phyloP scores from a whole-genome alignment of 1,140 invertebrate species.

The Listronotus oregonensis region DNA sequence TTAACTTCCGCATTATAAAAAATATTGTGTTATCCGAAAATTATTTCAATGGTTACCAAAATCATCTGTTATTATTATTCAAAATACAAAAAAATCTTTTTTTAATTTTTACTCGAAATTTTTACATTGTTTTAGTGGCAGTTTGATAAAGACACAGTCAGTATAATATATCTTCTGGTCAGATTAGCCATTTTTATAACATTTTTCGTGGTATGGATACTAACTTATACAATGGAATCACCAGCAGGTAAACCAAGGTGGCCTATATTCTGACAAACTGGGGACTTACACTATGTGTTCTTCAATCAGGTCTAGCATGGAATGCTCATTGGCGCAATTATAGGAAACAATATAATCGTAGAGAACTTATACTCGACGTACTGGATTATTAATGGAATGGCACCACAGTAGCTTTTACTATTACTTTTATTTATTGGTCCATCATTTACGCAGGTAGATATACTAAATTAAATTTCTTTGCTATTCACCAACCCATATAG shows the following conservation, averaged over 20 bases:
- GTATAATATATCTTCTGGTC: conserved; percentile 61
- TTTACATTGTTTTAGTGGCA: conserved; percentile 58
- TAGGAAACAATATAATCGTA: conserved; percentile 40
- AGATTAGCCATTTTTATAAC: conserved; percentile 60
- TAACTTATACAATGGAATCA: conserved; percentile 45
- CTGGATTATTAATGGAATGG: conserved; percentile 66
- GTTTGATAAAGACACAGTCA: conserved; percentile 53
- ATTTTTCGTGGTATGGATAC: conserved; percentile 57
- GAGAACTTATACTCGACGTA: conserved; percentile 63
- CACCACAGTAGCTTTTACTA: conserved; percentile 65
- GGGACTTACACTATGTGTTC: conserved; percentile 65
- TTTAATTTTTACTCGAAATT: too few species aligned
- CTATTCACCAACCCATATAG: too few species aligned
- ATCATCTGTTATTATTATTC: too few species aligned
- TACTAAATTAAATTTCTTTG: too few species aligned
- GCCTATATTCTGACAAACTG: conserved; percentile 78
- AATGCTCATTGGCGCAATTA: conserved; percentile 52
- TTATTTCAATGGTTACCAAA: too few species aligned
- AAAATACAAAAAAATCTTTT: too few species aligned
- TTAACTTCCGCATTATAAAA: too few species aligned
- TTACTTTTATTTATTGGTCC: conserved; percentile 70
- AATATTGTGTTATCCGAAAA: too few species aligned
- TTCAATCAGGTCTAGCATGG: conserved; percentile 58
- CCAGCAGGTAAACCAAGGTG: conserved; percentile 57
- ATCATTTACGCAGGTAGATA: conserved; percentile 53